Percentiles rank a stretch among this genome's conserved stretches.
Evolutionary conservation across 1,140 invertebrate genomes (phyloP).

Genomic region (Venturia canescens): DNA sequence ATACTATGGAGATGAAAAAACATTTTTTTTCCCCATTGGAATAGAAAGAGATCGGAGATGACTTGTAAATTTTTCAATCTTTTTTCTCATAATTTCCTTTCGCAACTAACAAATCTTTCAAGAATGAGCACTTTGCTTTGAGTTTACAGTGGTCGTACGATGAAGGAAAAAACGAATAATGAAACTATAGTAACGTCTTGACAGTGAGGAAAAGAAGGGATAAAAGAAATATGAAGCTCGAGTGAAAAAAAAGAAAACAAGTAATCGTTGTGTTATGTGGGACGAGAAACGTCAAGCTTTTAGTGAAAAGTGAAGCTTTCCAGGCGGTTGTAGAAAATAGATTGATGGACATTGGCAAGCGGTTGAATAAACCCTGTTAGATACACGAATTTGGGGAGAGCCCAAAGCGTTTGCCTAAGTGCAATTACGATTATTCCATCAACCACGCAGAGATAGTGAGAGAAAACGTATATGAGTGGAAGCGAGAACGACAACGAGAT

Average conservation of each 20-base stretch:
- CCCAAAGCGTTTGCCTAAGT: constrained; percentile 38
- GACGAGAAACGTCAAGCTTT: constrained; percentile 14
- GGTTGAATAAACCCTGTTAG: constrained; percentile 23
- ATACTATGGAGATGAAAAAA: too few relatives aligned
- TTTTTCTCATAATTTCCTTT: too few relatives aligned
- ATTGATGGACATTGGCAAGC: constrained; percentile 21
- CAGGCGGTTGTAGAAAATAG: constrained; percentile 33
- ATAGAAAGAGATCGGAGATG: too few relatives aligned
- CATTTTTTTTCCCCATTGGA: too few relatives aligned
- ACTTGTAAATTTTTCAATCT: too few relatives aligned
- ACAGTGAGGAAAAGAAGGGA: neutral
- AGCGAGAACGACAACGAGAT: constrained; percentile 39
- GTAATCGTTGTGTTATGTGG: neutral
- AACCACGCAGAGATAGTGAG: constrained; percentile 30
- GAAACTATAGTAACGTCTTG: neutral
- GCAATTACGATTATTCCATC: constrained; percentile 55
- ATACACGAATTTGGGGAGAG: neutral
- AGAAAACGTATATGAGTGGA: constrained; percentile 18
- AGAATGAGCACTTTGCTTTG: neutral
- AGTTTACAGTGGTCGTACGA: too few relatives aligned
- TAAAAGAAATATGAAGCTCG: neutral
- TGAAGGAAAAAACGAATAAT: neutral
- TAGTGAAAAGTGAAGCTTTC: constrained; percentile 8
- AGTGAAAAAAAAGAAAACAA: neutral
- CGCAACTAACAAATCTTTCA: neutral